Percentiles rank a stretch among this genome's conserved stretches.
These are phyloP conservation scores for Drosophila watanabei DNA, from an alignment of 1,140 invertebrate genomes.

Conservation along the genomic window DNA sequence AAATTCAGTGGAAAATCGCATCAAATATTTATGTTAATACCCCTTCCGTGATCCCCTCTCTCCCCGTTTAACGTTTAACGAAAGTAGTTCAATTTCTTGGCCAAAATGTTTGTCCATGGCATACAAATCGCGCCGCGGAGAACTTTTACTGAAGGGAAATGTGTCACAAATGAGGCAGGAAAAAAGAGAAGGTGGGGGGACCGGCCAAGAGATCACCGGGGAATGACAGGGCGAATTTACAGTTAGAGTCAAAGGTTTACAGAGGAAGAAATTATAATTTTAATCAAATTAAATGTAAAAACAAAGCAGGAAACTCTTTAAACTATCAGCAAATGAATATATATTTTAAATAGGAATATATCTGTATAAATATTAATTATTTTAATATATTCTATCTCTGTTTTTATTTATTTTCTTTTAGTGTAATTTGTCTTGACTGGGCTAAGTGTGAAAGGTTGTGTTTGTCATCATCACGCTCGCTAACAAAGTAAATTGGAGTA, in stretches of 20 bases:
- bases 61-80: conserved; percentile 30
- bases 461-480: conserved; percentile 59
- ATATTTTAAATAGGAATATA: too few relatives aligned
- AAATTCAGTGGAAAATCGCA: conserved; percentile 51
- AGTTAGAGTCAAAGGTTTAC: conserved; percentile 17
- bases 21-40: conserved; percentile 75
- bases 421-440: conserved; percentile 22
- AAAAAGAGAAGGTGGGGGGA: conserved; percentile 21
- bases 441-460: conserved; percentile 73
- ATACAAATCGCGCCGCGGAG: conserved; percentile 67
- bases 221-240: conserved; percentile 70
- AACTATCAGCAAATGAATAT: too few relatives aligned
- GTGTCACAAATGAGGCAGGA: conserved; percentile 61
- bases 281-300: background rate
- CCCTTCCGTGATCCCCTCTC: background rate
- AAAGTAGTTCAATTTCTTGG: conserved; percentile 76
- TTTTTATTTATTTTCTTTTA: background rate
- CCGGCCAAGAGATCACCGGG: conserved; percentile 53
- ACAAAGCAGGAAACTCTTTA: background rate
- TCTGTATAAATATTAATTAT: background rate
- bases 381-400: background rate
- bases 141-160: conserved; percentile 73
- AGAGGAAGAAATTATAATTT: background rate
- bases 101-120: conserved; percentile 68
- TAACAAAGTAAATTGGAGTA: conserved; percentile 44